A percentile compares a stretch with the other conserved stretches of the same genome.
Conservation (phyloP, 2,113 vertebrate species). For the Elgaria multicarinata region DNA sequence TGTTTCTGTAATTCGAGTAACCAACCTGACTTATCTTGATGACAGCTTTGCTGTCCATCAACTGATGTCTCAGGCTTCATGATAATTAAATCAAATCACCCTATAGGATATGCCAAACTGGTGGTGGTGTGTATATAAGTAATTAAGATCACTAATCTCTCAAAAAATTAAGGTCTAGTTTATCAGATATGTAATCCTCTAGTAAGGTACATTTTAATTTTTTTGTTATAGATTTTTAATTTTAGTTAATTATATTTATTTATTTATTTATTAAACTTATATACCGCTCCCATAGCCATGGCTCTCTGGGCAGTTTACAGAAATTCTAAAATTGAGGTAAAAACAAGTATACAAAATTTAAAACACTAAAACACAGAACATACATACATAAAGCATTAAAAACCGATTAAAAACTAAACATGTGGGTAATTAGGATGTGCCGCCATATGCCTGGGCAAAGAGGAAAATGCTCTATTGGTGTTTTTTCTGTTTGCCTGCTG, state of each 20-base stretch:
- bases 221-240: background rate
- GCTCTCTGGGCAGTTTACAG: no score
- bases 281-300: no score
- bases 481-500: background rate
- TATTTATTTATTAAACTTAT: no score
- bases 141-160: background rate
- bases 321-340: no score
- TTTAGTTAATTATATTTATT: no score
- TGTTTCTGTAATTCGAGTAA: background rate
- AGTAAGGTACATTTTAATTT: background rate
- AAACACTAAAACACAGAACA: no score
- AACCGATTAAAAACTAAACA: no score
- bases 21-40: constrained; percentile 6
- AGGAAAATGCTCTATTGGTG: constrained; percentile 2
- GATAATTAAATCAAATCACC: background rate
- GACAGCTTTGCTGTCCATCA: constrained; percentile 2
- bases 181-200: constrained; percentile 10
- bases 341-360: no score
- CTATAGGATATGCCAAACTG: constrained; percentile 2
- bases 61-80: background rate
- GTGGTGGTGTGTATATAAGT: background rate
- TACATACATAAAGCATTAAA: no score
- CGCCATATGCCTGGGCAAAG: no score
- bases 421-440: no score
- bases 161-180: background rate